Evolutionary conservation across 2,888 invertebrate species (phyloP), one percentile per base, ranked within the genome.

Genomic region (Eledona agricola): DNA sequence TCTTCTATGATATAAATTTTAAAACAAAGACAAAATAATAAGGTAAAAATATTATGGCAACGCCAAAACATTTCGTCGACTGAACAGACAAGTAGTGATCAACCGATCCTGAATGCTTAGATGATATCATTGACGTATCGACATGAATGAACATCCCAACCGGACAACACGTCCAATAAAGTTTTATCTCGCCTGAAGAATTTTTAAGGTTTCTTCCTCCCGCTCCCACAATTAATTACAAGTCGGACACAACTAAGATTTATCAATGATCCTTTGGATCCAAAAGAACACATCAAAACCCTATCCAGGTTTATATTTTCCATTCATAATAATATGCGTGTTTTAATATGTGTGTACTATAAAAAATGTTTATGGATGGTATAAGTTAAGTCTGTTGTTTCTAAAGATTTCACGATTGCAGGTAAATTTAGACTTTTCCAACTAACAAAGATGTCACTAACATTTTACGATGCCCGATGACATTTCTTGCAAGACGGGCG

Each of bases 81-180:
- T 19, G 4, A 19, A 37, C 23, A 37, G 23, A n/a, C n/a, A n/a
- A 37, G 22, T 37, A 23, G 37, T 37, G 51, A 38, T 45, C 47
- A 55, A 57, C 64, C 64, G 58, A 62, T 64, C 66, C 66, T 63
- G 63, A 66, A 66, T 63, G 61, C 61, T 63, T 52, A 61, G 66
- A 66, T 66, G 46, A 56, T 63, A 66, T 66, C 66, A n/a, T 50
- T 37, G 43, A 42, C 38, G 59, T 57, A 61, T 62, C 60, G 63
- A 61, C 63, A 64, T 64, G 64, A 65, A 62, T 62, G 64, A 61
- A 65, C 64, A 63, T 61, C 60, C 60, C 62, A 62, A 62, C 60
- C 59, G 57, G 62, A 64, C 55, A 55, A 42, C 38, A 57, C 45
- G 38, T n/a, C n/a, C n/a, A 54, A 51, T 37, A 42, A 59, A 59